Base-by-base conservation (phyloP, 2,113 vertebrate genomes). In the Entomyzon cyanotis region DNA sequence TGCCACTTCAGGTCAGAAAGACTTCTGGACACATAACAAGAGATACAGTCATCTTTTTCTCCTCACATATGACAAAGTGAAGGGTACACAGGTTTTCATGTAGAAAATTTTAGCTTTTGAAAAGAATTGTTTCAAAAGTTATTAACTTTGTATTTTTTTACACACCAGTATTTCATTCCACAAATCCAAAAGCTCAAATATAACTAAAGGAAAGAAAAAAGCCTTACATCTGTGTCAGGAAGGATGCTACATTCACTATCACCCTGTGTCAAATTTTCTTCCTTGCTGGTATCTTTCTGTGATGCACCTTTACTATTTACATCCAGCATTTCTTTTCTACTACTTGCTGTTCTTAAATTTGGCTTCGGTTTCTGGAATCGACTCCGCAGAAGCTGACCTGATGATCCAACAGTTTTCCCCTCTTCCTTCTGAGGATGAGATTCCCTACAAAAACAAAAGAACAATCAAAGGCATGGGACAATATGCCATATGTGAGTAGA, bases 311-410 rank as follows among this genome's bases (percentile, higher is more conserved):
- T 96, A 33, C 73, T 87, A 25, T 94, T 94, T 70, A 95, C 20
- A 79, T 81, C 75, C 5, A 44, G 9, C 15, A 91, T 68, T 31
- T 89, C 86, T 75, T 97, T 98, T 93, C 96, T 98, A 71, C 85
- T 84, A 93, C 90, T 22, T 92, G 94, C 95, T 30, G 58, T 68
- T 86, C 92, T 95, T 89, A 98, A 81, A 63, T 98, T 98, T 53
- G 98, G 96, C 23, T 97, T 96, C 37, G 96, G 97, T 89, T 89
- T 98, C 62, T 97, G 97, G 21, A 97, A 97, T 91, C 89, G 95
- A 47, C 92, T 97, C 80, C 96, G 98, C 30, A 97, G 91, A 33
- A 97, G 95, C 71, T 47, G 80, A 79, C 89, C 82, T 75, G 98
- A 96, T 49, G 98, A 97, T 60, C 95, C 65, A 67, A 89, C 37